Conservation (phyloP, 64 coral and sea anemone genomes). For the Stichodactyla mertensii region DNA sequence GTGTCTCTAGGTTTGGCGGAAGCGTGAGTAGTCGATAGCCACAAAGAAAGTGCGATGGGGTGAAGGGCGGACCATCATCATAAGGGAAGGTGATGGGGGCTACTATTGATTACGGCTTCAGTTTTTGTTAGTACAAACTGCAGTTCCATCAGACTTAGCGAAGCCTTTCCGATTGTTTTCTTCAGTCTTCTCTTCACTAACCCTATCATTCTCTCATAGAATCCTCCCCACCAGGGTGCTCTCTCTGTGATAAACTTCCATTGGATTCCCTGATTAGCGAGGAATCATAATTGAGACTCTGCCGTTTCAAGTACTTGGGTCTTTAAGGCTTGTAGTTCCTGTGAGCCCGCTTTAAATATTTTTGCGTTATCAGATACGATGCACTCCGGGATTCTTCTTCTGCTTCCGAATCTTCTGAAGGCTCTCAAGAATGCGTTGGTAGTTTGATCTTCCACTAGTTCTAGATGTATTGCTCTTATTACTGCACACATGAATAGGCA, state of each 20-base stretch:
- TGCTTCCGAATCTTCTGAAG: no score
- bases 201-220: slow-evolving; percentile 9
- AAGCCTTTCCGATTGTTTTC: slow-evolving; percentile 7
- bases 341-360: no score
- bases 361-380: background rate
- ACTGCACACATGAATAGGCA: slow-evolving; percentile 39
- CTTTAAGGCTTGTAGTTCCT: slow-evolving; percentile 16
- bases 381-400: slow-evolving; percentile 1
- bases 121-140: slow-evolving; percentile 21
- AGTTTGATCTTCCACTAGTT: background rate
- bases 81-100: slow-evolving; percentile 29
- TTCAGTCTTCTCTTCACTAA: slow-evolving; percentile 20
- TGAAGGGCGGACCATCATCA: slow-evolving; percentile 23
- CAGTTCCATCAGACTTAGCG: slow-evolving; percentile 1
- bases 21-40: no score
- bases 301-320: background rate
- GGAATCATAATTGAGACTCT: slow-evolving; percentile 11
- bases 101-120: slow-evolving; percentile 18
- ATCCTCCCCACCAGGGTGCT: background rate
- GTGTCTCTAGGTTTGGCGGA: no score
- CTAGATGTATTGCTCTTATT: slow-evolving; percentile 38
- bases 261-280: no score
- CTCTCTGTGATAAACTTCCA: slow-evolving; percentile 16
- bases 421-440: slow-evolving; percentile 18
- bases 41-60: background rate